Evolutionary conservation across 1,140 invertebrate species (phyloP), one percentile per base, ranked within the genome.

Genomic region (Anthonomus grandis): DNA sequence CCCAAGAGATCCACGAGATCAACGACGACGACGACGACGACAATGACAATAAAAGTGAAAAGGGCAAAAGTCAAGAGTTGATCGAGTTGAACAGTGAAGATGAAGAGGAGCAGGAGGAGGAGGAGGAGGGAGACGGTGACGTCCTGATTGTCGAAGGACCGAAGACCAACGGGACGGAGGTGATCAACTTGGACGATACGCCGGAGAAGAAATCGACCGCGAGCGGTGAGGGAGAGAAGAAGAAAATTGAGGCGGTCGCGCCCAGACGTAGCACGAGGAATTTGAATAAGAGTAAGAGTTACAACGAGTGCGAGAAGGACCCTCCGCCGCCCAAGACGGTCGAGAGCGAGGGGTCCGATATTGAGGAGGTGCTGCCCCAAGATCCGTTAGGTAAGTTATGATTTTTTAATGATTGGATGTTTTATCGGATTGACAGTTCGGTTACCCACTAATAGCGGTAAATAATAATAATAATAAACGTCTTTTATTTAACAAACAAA

Each of bases 291-390:
- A 67, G 75, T 21, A 83, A 79, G 52, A 81, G 77, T 60, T 83
- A 82, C 48, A 75, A 75, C 44, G 81, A 83, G 45, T 80, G 83
- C 50, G 76, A 77, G 65, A 74, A 38, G 36, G 53, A 36, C 8
- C 49, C 42, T 41, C 61, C 64, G 8, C 17, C 17, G 2, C 5
- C 21, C 2, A 15, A 36, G 10, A 22, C 27, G 1, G 13, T 17
- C 2, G 50, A 49, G 0, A 60, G 58, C 36, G 79, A 78, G 34
- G 82, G 82, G 62, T 85, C 86, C 57, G 84, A 86, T 63, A 78
- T 84, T 54, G 81, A 85, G 63, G 85, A 86, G 71, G 76, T 83
- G 12, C 69, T 83, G 18, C 80, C 81, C 5, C 81, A 85, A 53
- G 84, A 86, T 76, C 86, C 86, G n/a, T 64, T 87, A 48, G 55